Evolutionary conservation across 2,113 vertebrate genomes (phyloP), one percentile per base, ranked within the genome.

Genomic region (Scolopax mira): DNA sequence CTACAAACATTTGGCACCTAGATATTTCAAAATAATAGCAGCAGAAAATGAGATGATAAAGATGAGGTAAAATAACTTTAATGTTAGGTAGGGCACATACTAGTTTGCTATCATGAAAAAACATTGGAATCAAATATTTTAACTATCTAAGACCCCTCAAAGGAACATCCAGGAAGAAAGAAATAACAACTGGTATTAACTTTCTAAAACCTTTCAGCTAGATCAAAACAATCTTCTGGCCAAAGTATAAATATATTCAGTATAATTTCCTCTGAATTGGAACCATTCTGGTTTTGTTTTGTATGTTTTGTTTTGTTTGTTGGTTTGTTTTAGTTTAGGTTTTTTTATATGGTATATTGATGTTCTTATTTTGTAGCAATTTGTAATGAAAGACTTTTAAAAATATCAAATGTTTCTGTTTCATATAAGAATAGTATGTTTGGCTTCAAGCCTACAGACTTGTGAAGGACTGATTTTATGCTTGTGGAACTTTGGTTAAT

Each of bases 241-340:
- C 92, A 27, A 85, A 83, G 7, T 74, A 83, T 39, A 72, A 95
- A 91, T 89, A 88, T 75, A 89, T 64, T 61, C 14, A 92, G 72
- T 82, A 58, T 79, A 5, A 89, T 95, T 95, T 95, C 58, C 67
- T 85, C 37, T 79, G 24, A 21, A 77, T 16, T 73, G 3, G 65
- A 94, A 79, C 5, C 3, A 57, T 70, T 83, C 37, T 33, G 13
- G 1, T 80, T 46, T 71, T 39, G 17, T 3, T 54, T 85, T 85
- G 6, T 21, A 30, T 30, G 52, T 54, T 54, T 54, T 28, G 27
- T 15, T 54, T 54, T 54, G 9, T 54, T 54, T 30, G 16, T 54
- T 54, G 27, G 8, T 52, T 51, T 51, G 48, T 14, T 52, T 46
- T 19, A 11, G 41, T 42, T 42, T 42, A 6, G 11, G 72, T 28